Evolutionary conservation across 2,797 vertebrate genomes (phyloP), one percentile per base, ranked within the genome.

Genomic region (Babyrousa celebensis): DNA sequence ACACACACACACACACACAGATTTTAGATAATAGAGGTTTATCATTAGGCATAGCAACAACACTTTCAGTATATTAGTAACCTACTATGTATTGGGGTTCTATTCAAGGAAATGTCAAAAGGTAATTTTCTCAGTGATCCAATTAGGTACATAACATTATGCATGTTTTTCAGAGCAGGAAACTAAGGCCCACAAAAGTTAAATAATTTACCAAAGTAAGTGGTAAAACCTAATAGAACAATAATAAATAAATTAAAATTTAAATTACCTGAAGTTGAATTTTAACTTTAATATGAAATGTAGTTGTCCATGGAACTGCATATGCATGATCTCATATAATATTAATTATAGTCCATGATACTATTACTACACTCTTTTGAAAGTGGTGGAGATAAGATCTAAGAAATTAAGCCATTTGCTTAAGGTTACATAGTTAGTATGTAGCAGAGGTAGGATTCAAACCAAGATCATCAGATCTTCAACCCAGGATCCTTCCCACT

Each of bases 401-500:
- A 48, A 70, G 21, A 82, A 18, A 23, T 74, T 62, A 89, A 85
- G 29, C 56, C 27, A 58, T 15, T 62, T 95, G 1, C 7, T 67
- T 68, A 36, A 1, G 10, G 2, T 77, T 21, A 95, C 18, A 52
- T 10, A 88, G 48, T 43, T 58, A 68, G 25, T 91, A 93, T 74
- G 23, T 71, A 75, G 0, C 15, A 60, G 32, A 87, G 18, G 54
- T 89, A 75, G 20, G 6, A 88, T 92, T 87, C 32, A 85, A 80
- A 89, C 20, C n/a, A 79, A 94, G 23, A 86, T 88, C 15, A 71
- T 96, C 36, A 95, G 18, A 91, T 78, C 88, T 90, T 40, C 63
- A 95, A 95, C 23, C 8, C 23, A 77, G 17, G 0, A 1, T 83
- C 40, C 25, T 96, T 75, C 10, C 12, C n/a, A 77, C 6, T 95